Evolutionary conservation across 2,888 invertebrate genomes (phyloP).

Genomic region (Rhimphoctona megacephalus): DNA sequence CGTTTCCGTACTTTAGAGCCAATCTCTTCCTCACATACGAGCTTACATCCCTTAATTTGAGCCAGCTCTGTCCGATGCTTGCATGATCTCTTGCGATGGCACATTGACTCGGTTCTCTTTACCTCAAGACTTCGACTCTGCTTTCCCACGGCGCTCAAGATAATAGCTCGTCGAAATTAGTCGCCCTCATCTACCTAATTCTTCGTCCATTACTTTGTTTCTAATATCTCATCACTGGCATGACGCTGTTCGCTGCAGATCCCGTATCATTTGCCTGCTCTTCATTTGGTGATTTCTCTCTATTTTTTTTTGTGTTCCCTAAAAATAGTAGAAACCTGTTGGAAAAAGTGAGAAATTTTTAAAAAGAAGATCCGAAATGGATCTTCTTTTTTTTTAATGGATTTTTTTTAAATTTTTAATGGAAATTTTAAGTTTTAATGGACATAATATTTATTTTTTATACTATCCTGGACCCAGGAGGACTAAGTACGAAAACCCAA

Average conservation of each 20-base stretch:
- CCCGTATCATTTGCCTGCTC: too few relatives aligned
- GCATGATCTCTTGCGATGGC: slow-evolving; percentile 34
- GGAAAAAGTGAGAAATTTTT: too few relatives aligned
- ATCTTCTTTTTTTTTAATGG: too few relatives aligned
- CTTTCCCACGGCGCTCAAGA: slow-evolving; percentile 40
- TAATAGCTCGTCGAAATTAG: slow-evolving; percentile 41
- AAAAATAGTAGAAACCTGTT: not conserved
- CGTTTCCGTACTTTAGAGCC: not conserved
- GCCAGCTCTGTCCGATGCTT: slow-evolving; percentile 47
- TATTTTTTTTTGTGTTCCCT: not conserved
- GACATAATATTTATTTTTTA: too few relatives aligned
- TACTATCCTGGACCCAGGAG: too few relatives aligned
- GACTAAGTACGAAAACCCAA: too few relatives aligned
- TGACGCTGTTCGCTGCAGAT: not conserved
- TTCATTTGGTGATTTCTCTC: not conserved
- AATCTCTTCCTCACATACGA: slow-evolving; percentile 36
- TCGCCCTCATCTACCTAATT: slow-evolving; percentile 41
- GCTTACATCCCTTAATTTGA: slow-evolving; percentile 29
- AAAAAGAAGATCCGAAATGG: too few relatives aligned
- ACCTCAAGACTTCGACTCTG: slow-evolving; percentile 28
- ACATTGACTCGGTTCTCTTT: slow-evolving; percentile 25
- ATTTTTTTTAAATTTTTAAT: too few relatives aligned
- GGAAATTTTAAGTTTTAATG: too few relatives aligned
- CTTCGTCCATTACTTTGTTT: not conserved
- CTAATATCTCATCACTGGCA: slow-evolving; percentile 3